These are phyloP conservation scores for Octomys mimax DNA, from an alignment of 2,797 vertebrate species.

Conservation along the genomic window DNA sequence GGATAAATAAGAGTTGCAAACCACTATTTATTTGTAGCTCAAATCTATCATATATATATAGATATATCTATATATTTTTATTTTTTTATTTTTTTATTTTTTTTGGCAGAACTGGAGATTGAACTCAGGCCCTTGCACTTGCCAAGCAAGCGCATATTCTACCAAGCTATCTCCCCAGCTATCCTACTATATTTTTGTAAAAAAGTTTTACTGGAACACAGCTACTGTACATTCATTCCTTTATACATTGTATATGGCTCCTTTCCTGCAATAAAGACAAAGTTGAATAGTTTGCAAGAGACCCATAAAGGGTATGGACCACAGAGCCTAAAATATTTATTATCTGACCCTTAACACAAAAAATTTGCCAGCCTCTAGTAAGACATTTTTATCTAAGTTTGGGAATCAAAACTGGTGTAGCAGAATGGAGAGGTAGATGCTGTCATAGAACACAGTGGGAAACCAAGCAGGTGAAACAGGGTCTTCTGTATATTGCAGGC, in stretches of 20 bases:
- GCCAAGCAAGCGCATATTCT: no score
- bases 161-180: no score
- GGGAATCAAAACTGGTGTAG: not conserved
- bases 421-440: not conserved
- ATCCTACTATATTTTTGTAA: not conserved
- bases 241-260: not conserved
- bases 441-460: not conserved
- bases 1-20: constrained; percentile 14
- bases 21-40: not conserved
- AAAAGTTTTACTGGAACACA: not conserved
- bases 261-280: not conserved
- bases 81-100: no score
- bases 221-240: not conserved
- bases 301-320: not conserved
- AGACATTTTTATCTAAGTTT: constrained; percentile 54
- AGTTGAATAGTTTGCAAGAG: constrained; percentile 7
- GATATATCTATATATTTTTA: no score
- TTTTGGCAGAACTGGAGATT: no score
- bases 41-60: not conserved
- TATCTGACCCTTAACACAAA: not conserved
- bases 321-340: not conserved
- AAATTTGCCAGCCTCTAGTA: not conserved
- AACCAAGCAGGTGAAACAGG: not conserved
- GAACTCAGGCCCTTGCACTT: no score
- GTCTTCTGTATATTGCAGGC: not conserved